Evolutionary conservation across 1,140 invertebrate species (phyloP).

Genomic region (Pectinophora gossypiella): DNA sequence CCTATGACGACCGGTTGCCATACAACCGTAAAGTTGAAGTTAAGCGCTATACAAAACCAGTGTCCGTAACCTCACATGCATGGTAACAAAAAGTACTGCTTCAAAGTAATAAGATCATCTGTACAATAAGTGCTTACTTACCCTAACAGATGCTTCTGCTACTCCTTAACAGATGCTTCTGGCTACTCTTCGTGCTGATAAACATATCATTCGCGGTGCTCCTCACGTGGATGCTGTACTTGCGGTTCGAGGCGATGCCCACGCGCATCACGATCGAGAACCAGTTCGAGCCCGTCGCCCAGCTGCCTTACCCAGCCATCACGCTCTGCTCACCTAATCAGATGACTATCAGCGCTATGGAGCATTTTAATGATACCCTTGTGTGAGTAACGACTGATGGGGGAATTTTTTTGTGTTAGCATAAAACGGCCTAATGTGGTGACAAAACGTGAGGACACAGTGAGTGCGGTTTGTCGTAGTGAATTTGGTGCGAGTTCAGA

Average conservation of each 20-base stretch:
- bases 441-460: too few relatives aligned
- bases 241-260: conserved; percentile 47
- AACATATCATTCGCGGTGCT: conserved; percentile 19
- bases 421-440: too few relatives aligned
- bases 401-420: too few relatives aligned
- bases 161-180: conserved; percentile 38
- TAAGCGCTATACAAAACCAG: too few relatives aligned
- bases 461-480: too few relatives aligned
- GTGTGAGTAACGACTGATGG: too few relatives aligned
- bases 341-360: conserved; percentile 35
- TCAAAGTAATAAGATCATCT: background rate
- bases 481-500: too few relatives aligned
- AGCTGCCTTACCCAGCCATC: conserved; percentile 43
- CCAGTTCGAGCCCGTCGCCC: conserved; percentile 35
- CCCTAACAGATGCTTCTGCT: background rate
- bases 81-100: too few relatives aligned
- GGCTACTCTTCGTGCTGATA: conserved; percentile 28
- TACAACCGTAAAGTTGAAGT: too few relatives aligned
- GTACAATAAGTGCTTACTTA: background rate
- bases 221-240: conserved; percentile 32
- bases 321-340: conserved; percentile 57
- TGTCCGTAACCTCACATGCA: too few relatives aligned
- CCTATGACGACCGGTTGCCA: too few relatives aligned
- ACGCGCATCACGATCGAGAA: conserved; percentile 58
- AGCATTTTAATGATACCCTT: conserved; percentile 41